Evolutionary conservation across 2,797 vertebrate species (phyloP).

Genomic region (Sebastes matsubarae): DNA sequence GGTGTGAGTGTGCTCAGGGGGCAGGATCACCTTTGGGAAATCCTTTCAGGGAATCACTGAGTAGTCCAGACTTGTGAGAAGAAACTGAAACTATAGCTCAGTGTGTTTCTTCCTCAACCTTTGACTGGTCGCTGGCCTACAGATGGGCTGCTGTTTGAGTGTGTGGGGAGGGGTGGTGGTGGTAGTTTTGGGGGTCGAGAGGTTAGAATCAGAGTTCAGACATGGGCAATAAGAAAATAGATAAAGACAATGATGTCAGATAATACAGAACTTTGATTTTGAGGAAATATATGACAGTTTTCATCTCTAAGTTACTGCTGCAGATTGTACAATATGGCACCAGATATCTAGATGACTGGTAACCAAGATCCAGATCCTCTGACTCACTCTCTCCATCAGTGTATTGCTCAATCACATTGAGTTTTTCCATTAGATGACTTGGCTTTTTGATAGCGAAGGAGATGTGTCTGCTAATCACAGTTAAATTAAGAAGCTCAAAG

Average conservation of each 20-base stretch:
- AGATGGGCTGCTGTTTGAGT: conserved; percentile 27
- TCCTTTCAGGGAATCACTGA: conserved; percentile 61
- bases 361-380: background rate
- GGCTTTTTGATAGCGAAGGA: background rate
- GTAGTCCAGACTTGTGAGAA: conserved; percentile 47
- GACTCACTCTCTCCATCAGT: conserved; percentile 7
- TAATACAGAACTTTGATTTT: background rate
- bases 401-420: background rate
- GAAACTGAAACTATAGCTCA: conserved; percentile 42
- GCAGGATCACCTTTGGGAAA: conserved; percentile 59
- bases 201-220: conserved; percentile 21
- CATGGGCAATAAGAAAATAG: background rate
- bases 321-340: background rate
- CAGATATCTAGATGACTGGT: background rate
- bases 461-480: background rate
- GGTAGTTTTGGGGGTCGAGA: background rate
- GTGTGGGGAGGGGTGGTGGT: background rate
- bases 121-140: conserved; percentile 22
- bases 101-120: background rate
- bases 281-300: background rate
- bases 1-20: background rate
- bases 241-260: background rate
- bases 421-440: background rate
- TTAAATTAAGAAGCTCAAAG: background rate
- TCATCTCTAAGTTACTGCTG: background rate